A percentile compares a stretch with the other conserved stretches of the same genome.
Conservation (phyloP, 2,797 vertebrate genomes). For the Liasis olivaceus region DNA sequence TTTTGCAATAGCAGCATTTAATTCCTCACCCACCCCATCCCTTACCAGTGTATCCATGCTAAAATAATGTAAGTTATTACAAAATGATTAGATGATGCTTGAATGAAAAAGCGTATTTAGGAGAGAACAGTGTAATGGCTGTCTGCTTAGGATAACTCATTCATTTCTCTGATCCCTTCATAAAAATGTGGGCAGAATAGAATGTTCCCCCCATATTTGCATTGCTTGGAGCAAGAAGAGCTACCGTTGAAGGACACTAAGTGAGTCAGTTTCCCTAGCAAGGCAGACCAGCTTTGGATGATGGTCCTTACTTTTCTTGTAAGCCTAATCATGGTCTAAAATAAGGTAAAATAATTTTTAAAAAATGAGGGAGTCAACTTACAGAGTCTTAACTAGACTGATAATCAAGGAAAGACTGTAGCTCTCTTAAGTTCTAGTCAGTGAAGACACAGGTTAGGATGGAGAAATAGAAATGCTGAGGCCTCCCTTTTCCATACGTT, state of each 20-base stretch:
- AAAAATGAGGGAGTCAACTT: not conserved
- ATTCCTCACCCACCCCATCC: not conserved
- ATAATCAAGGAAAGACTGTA: not conserved
- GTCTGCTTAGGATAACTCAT: not conserved
- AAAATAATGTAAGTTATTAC: not conserved
- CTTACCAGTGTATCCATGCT: not conserved
- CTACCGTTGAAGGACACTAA: not conserved
- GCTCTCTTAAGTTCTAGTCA: not conserved
- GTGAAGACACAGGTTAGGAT: not conserved
- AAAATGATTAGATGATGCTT: constrained; percentile 11
- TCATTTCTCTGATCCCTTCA: constrained; percentile 8
- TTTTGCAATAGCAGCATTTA: not conserved
- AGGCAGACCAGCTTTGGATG: not conserved
- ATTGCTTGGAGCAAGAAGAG: not conserved
- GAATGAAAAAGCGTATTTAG: not conserved
- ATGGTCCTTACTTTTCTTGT: not conserved
- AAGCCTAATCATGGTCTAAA: not conserved
- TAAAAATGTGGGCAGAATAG: not conserved
- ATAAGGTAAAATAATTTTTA: no score
- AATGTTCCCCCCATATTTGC: constrained; percentile 11
- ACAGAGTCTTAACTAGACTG: not conserved
- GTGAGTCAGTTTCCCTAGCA: not conserved
- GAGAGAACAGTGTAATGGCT: constrained; percentile 19
- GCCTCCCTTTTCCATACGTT: not conserved
- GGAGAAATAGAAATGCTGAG: not conserved